These are phyloP conservation scores for Stenurella melanura DNA, from an alignment of 2,888 invertebrate species.

Conservation along the genomic window DNA sequence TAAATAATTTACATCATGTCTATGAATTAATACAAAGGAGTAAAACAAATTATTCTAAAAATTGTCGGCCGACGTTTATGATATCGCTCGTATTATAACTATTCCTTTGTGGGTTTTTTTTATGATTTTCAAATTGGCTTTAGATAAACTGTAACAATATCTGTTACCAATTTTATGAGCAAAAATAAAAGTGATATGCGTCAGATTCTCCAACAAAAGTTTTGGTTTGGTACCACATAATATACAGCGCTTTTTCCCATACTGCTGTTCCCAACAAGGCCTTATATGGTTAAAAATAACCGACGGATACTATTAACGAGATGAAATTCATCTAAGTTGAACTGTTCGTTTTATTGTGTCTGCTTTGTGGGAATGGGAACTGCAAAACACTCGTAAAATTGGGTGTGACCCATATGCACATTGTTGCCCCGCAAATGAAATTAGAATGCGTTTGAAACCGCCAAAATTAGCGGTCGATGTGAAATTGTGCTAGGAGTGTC, in stretches of 20 bases:
- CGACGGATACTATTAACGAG: slow-evolving; percentile 1
- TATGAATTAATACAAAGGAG: no score
- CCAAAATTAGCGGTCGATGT: not conserved
- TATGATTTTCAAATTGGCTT: no score
- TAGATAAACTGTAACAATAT: no score
- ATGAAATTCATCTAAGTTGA: not conserved
- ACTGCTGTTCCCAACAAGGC: not conserved
- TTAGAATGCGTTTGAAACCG: slow-evolving; percentile 7
- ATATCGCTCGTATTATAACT: no score
- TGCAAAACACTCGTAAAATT: not conserved
- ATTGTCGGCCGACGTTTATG: no score
- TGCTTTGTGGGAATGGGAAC: slow-evolving; percentile 16
- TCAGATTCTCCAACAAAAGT: no score
- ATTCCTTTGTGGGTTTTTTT: no score
- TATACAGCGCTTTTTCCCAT: not conserved
- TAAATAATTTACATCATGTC: no score
- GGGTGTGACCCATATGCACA: slow-evolving; percentile 8
- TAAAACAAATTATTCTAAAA: no score
- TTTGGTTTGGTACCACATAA: no score
- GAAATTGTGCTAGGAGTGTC: slow-evolving; percentile 4
- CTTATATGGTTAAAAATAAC: not conserved
- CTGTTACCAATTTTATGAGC: no score
- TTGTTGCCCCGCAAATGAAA: slow-evolving; percentile 13
- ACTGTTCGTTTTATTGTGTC: not conserved
- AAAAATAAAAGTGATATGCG: no score